Evolutionary conservation across 2,797 vertebrate species (phyloP), one percentile per base, ranked within the genome.

Genomic region (Lates japonicus): DNA sequence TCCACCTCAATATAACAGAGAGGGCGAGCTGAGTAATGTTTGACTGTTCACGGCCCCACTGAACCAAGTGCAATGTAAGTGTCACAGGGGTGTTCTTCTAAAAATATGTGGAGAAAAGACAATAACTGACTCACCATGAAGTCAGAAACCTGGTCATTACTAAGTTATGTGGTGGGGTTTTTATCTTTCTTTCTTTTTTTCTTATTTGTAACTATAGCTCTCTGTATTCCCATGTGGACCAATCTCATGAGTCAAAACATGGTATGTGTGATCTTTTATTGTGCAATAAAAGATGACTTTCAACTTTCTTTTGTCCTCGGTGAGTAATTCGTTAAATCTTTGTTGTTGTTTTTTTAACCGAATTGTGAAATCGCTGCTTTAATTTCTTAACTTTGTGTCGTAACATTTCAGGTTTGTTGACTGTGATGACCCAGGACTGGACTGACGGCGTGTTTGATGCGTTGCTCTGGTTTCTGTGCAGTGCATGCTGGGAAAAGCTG

Each of bases 261-360:
- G 93, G 91, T 94, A 89, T 93, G 90, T 95, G 92, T 95, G 93
- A 94, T 95, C 94, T 95, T 96, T 95, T 95, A 95, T 95, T 94
- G 93, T 95, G 94, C 92, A 95, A 95, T 95, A 95, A 96, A 95
- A 95, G 95, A 95, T 94, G 86, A 95, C 94, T 93, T 95, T 95
- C 92, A 95, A 94, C 89, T 93, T 94, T 91, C 76, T 14, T 2
- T 70, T 6, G 63, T 77, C 63, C 29, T 12, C 3, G 16, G 4
- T 48, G 44, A 54, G 6, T 80, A 22, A 63, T 79, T 86, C 14
- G 16, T 46, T 1, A 4, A 6, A 29, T 29, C 14, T 31, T 0
- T 52, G 14, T 11, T 35, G 44, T 25, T 59, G 14, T 17, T 57
- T 17, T 11, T 14, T 4, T 41, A 13, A 7, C 35, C n/a, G 5